Base-by-base conservation (phyloP, 2,888 invertebrate species). In the Eretmocerus hayati region DNA sequence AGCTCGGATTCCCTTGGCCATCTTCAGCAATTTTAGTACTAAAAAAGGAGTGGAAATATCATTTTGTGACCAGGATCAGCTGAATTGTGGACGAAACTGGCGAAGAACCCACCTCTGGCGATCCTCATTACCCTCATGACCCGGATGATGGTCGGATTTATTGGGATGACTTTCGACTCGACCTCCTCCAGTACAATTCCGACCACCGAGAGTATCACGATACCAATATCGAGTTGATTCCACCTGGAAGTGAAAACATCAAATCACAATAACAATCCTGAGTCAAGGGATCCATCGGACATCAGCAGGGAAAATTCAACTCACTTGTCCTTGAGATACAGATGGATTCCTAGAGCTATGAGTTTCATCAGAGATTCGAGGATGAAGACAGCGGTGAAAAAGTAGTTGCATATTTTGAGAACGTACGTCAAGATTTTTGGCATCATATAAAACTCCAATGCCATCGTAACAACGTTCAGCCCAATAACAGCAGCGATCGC, bases 401-500 rank as follows among this genome's bases (percentile, higher is more conserved):
- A 97, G 69, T 97, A 99, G 75, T 99, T 99, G 76, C 97, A 95
- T 64, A 97, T 94, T 73, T 95, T 94, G 58, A 99, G 76, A 2
- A 95, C 89, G 71, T 96, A 96, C 61, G 87, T 85, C 53, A 96
- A 77, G 39, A 89, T 88, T 72, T 86, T 83, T 23, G 96, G 96
- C 99, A 99, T 99, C 82, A 87, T 87, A 72, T 99, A 97, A 72
- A 94, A 96, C 73, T 99, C 99, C 78, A 97, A 89, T 4, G 99
- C 99, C 99, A 99, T 99, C 40, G 99, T 97, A 50, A 99, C 93
- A 44, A 99, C 99, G 72, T 99, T 99, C 39, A 99, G 80, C 19
- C 99, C 99, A 58, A 99, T 99, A 32, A 99, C 97, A 20, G 94
- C 96, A 3, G 99, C 97, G 56, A 99, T 99, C 19, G 97, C 96